Conservation (phyloP, 2,797 vertebrate genomes). For the Brachyrhaphis roseni region DNA sequence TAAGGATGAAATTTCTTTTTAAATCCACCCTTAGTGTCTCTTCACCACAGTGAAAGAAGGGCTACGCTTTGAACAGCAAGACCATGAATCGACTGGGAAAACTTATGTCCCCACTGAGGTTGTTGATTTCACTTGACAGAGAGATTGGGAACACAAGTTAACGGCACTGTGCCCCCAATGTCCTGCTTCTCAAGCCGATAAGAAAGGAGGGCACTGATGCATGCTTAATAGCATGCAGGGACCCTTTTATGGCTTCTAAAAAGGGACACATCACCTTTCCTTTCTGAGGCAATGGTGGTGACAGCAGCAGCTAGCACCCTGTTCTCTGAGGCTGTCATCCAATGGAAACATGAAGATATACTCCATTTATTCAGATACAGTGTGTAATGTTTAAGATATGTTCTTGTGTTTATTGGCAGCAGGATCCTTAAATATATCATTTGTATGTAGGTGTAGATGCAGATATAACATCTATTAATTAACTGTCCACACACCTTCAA, state of each 20-base stretch:
- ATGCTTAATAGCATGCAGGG: constrained; percentile 55
- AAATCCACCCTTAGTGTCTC: background rate
- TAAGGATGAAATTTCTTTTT: background rate
- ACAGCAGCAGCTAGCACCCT: constrained; percentile 50
- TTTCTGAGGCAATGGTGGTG: constrained; percentile 34
- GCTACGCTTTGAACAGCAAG: background rate
- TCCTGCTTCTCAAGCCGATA: constrained; percentile 41
- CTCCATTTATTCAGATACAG: constrained; percentile 1
- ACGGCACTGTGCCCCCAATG: constrained; percentile 20
- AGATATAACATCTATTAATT: background rate
- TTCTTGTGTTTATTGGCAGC: background rate
- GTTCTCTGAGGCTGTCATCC: constrained; percentile 26
- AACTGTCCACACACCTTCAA: background rate
- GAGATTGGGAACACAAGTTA: constrained; percentile 53
- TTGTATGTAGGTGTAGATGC: background rate
- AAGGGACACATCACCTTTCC: constrained; percentile 50
- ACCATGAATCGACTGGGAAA: constrained; percentile 22
- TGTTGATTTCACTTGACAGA: constrained; percentile 38
- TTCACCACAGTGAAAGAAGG: background rate
- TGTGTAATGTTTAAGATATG: background rate
- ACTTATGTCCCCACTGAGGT: constrained; percentile 10
- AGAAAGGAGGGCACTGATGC: constrained; percentile 55
- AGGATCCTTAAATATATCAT: background rate
- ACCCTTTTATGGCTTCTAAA: constrained; percentile 69
- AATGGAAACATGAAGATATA: constrained; percentile 2